Evolutionary conservation across 2,888 invertebrate genomes (phyloP).

Genomic region (Acleris literana): DNA sequence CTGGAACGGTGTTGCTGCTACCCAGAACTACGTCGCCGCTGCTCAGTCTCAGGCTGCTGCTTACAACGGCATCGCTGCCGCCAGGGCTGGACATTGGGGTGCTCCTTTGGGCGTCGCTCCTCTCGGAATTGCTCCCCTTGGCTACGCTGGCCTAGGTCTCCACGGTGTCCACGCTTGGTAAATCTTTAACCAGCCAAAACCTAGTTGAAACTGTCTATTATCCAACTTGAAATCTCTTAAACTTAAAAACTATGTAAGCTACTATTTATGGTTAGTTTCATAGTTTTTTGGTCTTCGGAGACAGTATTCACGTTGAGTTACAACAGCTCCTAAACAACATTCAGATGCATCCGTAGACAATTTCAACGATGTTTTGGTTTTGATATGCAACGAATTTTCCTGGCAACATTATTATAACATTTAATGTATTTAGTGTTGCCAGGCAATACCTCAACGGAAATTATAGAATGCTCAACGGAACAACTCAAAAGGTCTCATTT

Average conservation of each 20-base stretch:
- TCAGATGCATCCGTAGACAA: background rate
- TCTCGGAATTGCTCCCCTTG: constrained; percentile 36
- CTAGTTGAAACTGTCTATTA: constrained; percentile 3
- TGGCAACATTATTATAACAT: constrained; percentile 2
- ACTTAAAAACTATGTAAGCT: background rate
- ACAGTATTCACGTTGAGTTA: background rate
- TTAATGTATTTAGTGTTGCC: constrained; percentile 19
- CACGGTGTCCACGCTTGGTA: constrained; percentile 64
- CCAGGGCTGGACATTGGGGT: constrained; percentile 49
- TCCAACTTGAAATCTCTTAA: background rate
- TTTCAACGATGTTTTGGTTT: background rate
- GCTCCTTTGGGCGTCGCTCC: constrained; percentile 39
- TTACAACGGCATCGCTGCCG: constrained; percentile 59
- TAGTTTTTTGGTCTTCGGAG: constrained; percentile 8
- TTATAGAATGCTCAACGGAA: constrained; percentile 63
- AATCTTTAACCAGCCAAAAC: constrained; percentile 40
- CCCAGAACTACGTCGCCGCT: constrained; percentile 73
- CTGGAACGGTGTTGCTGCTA: constrained; percentile 73
- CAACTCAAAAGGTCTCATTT: constrained; percentile 69
- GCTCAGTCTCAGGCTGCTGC: constrained; percentile 77
- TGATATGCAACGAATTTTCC: background rate
- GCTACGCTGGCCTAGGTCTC: constrained; percentile 41
- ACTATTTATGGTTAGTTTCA: background rate
- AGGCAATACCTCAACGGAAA: constrained; percentile 16
- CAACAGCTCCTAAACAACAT: background rate